A percentile compares a stretch with the other conserved stretches of the same genome.
These are phyloP conservation scores for Halocynthia aurantium DNA, from an alignment of 23 tunicate genomes.

Conservation along the genomic window DNA sequence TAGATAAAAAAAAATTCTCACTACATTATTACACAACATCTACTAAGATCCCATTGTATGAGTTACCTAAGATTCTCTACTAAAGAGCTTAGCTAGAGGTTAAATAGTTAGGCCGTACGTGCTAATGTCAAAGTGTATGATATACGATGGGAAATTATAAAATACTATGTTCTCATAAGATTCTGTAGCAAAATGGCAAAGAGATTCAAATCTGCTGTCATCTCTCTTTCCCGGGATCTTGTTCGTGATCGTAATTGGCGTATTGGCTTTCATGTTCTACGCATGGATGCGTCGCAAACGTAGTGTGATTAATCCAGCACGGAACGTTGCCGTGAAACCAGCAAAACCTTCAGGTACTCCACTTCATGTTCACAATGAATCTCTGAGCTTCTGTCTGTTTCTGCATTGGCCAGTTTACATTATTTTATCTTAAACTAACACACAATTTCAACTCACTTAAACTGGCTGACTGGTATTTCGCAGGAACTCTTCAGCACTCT, in stretches of 20 bases:
- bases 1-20: not conserved
- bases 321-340: conserved; percentile 59
- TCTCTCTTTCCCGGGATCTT: conserved; percentile 47
- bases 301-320: conserved; percentile 2
- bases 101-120: no score
- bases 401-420: no score
- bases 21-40: not conserved
- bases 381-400: no score
- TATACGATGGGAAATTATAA: not conserved
- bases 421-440: not conserved
- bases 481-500: no score
- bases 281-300: conserved; percentile 31
- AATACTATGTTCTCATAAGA: not conserved
- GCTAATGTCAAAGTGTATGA: no score
- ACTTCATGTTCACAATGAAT: no score
- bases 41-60: not conserved
- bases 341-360: conserved; percentile 3
- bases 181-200: conserved; percentile 50
- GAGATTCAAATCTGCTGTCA: conserved; percentile 36
- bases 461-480: no score
- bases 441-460: no score
- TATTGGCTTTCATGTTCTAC: conserved; percentile 27
- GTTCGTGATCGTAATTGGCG: conserved; percentile 22
- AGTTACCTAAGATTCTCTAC: not conserved
- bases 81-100: not conserved